Percentiles rank a stretch among this genome's conserved stretches.
Evolutionary conservation across 2,888 invertebrate genomes (phyloP).

Genomic region (Nephrotoma guestfalica): DNA sequence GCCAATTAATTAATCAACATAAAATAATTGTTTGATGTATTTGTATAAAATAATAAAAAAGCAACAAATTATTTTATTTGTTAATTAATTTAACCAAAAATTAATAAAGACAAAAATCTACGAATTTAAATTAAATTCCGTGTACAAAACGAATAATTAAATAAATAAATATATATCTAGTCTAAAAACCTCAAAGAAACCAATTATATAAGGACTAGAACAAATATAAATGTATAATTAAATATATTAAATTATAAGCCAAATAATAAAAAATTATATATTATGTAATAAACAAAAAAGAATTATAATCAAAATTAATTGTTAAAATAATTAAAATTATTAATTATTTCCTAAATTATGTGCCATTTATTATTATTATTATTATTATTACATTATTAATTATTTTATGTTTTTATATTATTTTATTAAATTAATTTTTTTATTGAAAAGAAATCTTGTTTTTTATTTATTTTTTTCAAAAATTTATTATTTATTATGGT

Average conservation of each 20-base stretch:
- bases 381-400: background rate
- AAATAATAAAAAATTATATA: background rate
- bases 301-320: slow-evolving; percentile 1
- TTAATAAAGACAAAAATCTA: background rate
- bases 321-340: slow-evolving; percentile 3
- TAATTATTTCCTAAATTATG: slow-evolving; percentile 2
- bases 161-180: background rate
- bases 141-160: background rate
- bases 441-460: slow-evolving; percentile 1
- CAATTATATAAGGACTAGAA: background rate
- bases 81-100: background rate
- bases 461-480: background rate
- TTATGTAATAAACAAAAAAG: background rate
- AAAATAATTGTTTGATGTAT: background rate
- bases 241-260: background rate
- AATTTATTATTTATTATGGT: background rate
- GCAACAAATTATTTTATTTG: background rate
- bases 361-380: slow-evolving; percentile 2
- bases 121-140: background rate
- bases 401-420: background rate
- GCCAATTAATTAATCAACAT: background rate
- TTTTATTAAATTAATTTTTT: background rate
- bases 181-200: background rate
- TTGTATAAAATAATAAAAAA: background rate
- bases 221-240: background rate